Evolutionary conservation across 2,113 vertebrate species (phyloP), one percentile per base, ranked within the genome.

Genomic region (Rana temporaria): DNA sequence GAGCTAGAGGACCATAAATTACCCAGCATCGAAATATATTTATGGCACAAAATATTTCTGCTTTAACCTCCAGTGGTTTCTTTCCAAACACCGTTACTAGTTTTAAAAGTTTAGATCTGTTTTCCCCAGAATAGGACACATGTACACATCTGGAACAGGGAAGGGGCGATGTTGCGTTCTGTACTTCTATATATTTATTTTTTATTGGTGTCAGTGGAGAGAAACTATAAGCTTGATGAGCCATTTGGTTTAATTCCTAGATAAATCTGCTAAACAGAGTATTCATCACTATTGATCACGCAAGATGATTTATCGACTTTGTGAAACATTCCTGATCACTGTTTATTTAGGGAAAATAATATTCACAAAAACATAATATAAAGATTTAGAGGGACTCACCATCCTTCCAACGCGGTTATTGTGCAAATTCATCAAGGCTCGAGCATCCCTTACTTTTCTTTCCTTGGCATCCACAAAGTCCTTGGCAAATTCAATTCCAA

Each of bases 331-430:
- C 22, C 24, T 63, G 20, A 63, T 48, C 42, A 48, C 12, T 48
- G 42, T 48, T 48, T 3, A 20, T 19, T 8, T 72, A 8, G 56
- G 1, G 18, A 32, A 20, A 34, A 3, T 34, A 17, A 57, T 8
- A 4, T 57, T 57, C 18, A 14, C 26, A 2, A n/a, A 22, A 55
- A 18, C n/a, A n/a, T 14, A 14, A 26, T 15, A 6, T 56, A 7
- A 15, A 30, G 16, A 16, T 19, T 57, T 19, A 73, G 18, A 20
- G 55, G 3, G 64, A 88, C 97, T 96, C 89, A 99, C 98, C 91
- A 94, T 97, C 90, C 98, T 93, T 24, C 98, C 98, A 15, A 96
- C 98, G 86, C 97, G 97, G 88, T 99, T 99, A 91, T 99, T 99
- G 88, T 99, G 98, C 63, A 98, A 92, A 91, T 99, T 99, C 96